These are phyloP conservation scores for Blennius ocellaris DNA, from an alignment of 2,113 vertebrate species.

Conservation along the genomic window DNA sequence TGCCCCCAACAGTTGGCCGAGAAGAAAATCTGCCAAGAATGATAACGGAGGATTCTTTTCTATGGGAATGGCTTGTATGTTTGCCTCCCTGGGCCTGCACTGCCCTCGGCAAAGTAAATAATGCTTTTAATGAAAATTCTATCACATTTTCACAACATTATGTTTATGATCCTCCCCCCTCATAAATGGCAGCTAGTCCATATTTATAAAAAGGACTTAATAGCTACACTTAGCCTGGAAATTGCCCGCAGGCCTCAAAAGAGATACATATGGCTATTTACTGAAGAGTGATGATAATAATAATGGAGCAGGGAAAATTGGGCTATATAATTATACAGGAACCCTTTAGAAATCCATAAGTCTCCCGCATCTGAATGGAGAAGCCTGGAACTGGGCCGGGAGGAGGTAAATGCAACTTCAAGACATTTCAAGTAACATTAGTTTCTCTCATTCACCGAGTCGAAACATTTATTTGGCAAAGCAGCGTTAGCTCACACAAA, in stretches of 20 bases:
- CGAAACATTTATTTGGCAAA: too few relatives aligned
- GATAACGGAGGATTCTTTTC: too few relatives aligned
- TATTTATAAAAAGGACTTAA: conserved; percentile 78
- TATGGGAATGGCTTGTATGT: too few relatives aligned
- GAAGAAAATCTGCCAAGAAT: too few relatives aligned
- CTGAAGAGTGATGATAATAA: conserved; percentile 64
- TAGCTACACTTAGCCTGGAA: conserved; percentile 78
- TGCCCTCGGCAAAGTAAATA: background rate
- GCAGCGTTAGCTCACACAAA: background rate
- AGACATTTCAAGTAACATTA: conserved; percentile 31
- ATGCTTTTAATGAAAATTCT: conserved; percentile 51
- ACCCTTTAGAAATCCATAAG: conserved; percentile 67
- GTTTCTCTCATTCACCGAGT: background rate
- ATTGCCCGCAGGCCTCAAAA: conserved; percentile 75
- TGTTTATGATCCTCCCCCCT: conserved; percentile 17
- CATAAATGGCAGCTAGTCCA: conserved; percentile 54
- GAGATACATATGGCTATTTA: conserved; percentile 77
- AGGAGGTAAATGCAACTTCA: conserved; percentile 32
- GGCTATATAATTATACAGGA: conserved; percentile 74
- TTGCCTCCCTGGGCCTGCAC: background rate
- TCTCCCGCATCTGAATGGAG: conserved; percentile 54
- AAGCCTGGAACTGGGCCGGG: conserved; percentile 38
- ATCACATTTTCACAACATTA: conserved; percentile 55
- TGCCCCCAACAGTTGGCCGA: too few relatives aligned
- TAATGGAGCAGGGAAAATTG: conserved; percentile 72